phyloP scores from a whole-genome alignment of 2,888 invertebrate genomes.

The Diogma glabrata region DNA sequence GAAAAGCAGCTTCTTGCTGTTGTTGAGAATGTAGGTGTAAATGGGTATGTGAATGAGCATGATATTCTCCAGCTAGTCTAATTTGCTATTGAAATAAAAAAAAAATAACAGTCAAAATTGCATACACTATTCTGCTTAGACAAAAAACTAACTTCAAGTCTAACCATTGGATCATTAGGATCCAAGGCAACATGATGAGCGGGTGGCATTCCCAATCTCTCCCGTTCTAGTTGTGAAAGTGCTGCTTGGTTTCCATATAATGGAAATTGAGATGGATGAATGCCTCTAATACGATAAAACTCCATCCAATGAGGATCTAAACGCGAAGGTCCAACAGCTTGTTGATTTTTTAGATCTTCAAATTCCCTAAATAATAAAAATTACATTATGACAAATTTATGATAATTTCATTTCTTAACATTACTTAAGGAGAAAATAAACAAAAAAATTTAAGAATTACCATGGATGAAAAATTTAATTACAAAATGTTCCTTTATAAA shows the following conservation, averaged over 20 bases:
- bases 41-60: conserved; percentile 86
- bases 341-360: conserved; percentile 71
- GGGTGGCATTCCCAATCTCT: conserved; percentile 69
- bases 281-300: conserved; percentile 60
- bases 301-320: conserved; percentile 81
- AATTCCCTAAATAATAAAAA: conserved; percentile 44
- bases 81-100: conserved; percentile 41
- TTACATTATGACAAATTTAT: conserved; percentile 19
- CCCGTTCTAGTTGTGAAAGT: conserved; percentile 75
- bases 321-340: conserved; percentile 46
- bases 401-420: conserved; percentile 29
- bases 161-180: conserved; percentile 81
- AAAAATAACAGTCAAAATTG: neutral
- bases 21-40: conserved; percentile 77
- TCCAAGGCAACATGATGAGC: conserved; percentile 45
- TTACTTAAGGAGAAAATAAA: neutral
- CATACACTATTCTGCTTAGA: neutral
- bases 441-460: too few species aligned
- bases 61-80: conserved; percentile 91
- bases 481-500: too few species aligned
- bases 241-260: conserved; percentile 63
- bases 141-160: conserved; percentile 2
- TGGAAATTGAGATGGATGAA: conserved; percentile 51
- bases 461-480: too few species aligned
- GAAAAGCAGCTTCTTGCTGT: conserved; percentile 48